A percentile compares a stretch with the other conserved stretches of the same genome.
Evolutionary conservation across 2,797 vertebrate genomes (phyloP).

Genomic region (Peromyscus eremicus): DNA sequence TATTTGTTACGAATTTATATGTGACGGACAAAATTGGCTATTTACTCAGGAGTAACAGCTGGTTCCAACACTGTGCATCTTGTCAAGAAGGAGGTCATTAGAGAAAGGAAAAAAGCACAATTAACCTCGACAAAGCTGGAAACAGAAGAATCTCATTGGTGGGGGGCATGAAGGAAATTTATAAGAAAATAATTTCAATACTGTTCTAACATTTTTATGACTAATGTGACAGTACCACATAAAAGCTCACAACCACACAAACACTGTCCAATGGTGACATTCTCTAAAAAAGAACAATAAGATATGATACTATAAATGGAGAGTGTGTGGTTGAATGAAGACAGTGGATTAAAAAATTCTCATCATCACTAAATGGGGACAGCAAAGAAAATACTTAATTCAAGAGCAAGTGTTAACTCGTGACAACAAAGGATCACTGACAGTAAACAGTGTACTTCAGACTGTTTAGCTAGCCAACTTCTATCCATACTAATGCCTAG

Average conservation of each 20-base stretch:
- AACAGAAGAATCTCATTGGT: constrained; percentile 78
- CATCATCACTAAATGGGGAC: constrained; percentile 64
- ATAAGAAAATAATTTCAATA: constrained; percentile 61
- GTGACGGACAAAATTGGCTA: constrained; percentile 91
- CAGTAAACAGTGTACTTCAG: constrained; percentile 64
- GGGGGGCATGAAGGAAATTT: constrained; percentile 36
- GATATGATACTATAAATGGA: constrained; percentile 72
- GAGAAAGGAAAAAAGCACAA: constrained; percentile 82
- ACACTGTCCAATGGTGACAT: constrained; percentile 53
- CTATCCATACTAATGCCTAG: constrained; percentile 27
- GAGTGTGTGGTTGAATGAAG: constrained; percentile 77
- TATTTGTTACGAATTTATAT: constrained; percentile 92
- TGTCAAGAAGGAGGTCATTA: constrained; percentile 85
- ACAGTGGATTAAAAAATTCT: constrained; percentile 76
- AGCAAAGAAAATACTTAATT: constrained; percentile 62
- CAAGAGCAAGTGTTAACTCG: constrained; percentile 69
- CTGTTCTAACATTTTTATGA: constrained; percentile 60
- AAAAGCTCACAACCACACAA: constrained; percentile 54
- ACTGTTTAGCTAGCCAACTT: constrained; percentile 65
- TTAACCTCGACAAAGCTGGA: constrained; percentile 89
- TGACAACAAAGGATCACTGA: constrained; percentile 62
- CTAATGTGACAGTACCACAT: constrained; percentile 1
- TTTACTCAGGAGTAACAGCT: constrained; percentile 91
- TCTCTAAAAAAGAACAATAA: constrained; percentile 73
- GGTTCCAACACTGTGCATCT: constrained; percentile 87